Evolutionary conservation across 2,797 vertebrate species (phyloP).

Genomic region (Bucorvus abyssinicus): DNA sequence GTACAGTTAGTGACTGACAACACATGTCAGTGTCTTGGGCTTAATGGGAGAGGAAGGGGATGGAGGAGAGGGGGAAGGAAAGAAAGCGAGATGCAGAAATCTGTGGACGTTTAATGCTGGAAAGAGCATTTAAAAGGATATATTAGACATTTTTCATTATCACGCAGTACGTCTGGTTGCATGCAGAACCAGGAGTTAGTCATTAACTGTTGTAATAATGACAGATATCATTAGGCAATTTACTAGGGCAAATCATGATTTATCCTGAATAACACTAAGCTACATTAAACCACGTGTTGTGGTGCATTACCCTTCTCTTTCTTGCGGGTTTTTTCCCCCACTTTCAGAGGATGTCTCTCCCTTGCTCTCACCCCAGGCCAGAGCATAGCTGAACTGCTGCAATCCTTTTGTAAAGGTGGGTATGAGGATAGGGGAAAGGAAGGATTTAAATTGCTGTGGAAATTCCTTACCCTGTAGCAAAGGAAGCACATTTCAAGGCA

Average conservation of each 20-base stretch:
- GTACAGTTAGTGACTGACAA: neutral
- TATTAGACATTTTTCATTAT: neutral
- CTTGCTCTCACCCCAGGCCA: neutral
- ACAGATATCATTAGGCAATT: neutral
- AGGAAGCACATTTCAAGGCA: neutral
- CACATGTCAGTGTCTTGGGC: neutral
- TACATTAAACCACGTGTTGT: conserved; percentile 2
- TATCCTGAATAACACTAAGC: conserved; percentile 14
- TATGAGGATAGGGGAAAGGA: neutral
- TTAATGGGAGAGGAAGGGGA: neutral
- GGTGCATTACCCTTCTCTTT: neutral
- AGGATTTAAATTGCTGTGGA: neutral
- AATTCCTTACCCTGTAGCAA: neutral
- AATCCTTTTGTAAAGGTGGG: neutral
- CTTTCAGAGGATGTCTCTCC: neutral
- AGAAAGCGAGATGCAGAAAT: neutral
- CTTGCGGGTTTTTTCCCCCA: neutral
- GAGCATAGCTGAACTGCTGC: neutral
- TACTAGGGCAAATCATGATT: neutral
- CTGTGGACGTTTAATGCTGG: neutral
- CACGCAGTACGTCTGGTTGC: neutral
- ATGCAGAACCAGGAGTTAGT: neutral
- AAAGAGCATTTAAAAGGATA: neutral
- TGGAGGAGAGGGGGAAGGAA: neutral
- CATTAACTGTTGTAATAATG: conserved; percentile 7